Percentiles rank a stretch among this genome's conserved stretches.
phyloP scores from a whole-genome alignment of 2,888 invertebrate genomes.

The Torymus texanus region DNA sequence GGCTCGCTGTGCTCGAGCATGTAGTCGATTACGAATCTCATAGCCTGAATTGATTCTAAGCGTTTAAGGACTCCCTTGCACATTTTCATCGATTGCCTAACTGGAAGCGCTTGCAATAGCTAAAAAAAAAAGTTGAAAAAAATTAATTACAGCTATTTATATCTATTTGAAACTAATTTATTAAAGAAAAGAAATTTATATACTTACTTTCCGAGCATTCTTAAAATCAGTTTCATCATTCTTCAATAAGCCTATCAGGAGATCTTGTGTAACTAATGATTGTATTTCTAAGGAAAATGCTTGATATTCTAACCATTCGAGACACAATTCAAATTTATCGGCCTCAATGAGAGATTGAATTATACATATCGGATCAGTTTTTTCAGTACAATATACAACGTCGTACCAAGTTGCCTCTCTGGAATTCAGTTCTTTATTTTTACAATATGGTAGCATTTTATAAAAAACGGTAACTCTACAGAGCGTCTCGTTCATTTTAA shows the following conservation, averaged over 20 bases:
- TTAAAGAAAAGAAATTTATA: background rate
- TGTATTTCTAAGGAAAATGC: conserved; percentile 78
- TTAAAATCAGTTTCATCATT: conserved; percentile 72
- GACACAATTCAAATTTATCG: conserved; percentile 80
- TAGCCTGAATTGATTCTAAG: conserved; percentile 79
- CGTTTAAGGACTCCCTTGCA: conserved; percentile 81
- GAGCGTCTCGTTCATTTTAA: conserved; percentile 66
- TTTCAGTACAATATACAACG: conserved; percentile 66
- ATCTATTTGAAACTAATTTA: background rate
- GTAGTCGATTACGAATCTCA: conserved; percentile 81
- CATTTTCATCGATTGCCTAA: conserved; percentile 78
- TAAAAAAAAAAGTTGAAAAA: conserved; percentile 58
- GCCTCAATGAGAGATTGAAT: conserved; percentile 78
- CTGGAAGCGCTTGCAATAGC: conserved; percentile 80
- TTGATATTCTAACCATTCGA: conserved; percentile 83
- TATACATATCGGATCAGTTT: conserved; percentile 77
- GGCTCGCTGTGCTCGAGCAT: conserved; percentile 76
- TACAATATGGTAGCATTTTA: conserved; percentile 69
- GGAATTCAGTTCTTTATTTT: conserved; percentile 46
- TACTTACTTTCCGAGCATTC: conserved; percentile 67
- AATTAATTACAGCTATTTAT: background rate
- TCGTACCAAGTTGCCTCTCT: conserved; percentile 66
- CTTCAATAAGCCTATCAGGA: conserved; percentile 78
- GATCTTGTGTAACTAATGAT: conserved; percentile 77
- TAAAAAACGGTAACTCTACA: conserved; percentile 67